Evolutionary conservation across 2,113 vertebrate species (phyloP).

Genomic region (Cairina moschata): DNA sequence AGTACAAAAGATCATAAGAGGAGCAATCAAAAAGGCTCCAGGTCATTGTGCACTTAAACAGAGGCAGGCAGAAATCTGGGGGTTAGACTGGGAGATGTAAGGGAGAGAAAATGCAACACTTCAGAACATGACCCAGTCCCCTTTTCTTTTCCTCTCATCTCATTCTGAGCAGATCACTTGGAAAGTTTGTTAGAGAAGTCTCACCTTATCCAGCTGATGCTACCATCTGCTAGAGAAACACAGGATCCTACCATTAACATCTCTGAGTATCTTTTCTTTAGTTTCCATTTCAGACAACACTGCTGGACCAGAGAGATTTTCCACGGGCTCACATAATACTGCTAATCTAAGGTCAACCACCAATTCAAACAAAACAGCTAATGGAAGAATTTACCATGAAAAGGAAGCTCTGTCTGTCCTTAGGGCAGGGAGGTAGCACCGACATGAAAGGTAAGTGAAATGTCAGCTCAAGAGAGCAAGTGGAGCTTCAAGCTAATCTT

Average conservation of each 20-base stretch:
- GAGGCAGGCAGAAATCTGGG: not conserved
- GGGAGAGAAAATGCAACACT: not conserved
- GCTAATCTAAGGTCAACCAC: not conserved
- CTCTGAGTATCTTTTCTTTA: not conserved
- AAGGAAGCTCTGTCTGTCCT: not conserved
- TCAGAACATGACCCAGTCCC: not conserved
- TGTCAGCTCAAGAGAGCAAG: not conserved
- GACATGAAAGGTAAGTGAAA: not conserved
- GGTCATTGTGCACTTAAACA: not conserved
- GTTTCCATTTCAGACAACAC: not conserved
- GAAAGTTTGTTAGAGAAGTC: not conserved
- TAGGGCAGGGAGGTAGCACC: not conserved
- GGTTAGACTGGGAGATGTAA: not conserved
- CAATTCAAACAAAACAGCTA: not conserved
- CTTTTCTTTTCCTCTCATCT: not conserved
- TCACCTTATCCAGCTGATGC: not conserved
- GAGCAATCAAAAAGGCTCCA: not conserved
- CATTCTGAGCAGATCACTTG: not conserved
- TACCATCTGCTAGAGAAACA: not conserved
- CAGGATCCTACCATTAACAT: not conserved
- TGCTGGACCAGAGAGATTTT: not conserved
- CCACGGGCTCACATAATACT: not conserved
- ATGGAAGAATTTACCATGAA: not conserved
- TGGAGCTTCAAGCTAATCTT: not conserved
- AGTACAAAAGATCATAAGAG: not conserved